Evolutionary conservation across 1,140 invertebrate genomes (phyloP), one percentile per base, ranked within the genome.

Genomic region (Diuraphis noxia): DNA sequence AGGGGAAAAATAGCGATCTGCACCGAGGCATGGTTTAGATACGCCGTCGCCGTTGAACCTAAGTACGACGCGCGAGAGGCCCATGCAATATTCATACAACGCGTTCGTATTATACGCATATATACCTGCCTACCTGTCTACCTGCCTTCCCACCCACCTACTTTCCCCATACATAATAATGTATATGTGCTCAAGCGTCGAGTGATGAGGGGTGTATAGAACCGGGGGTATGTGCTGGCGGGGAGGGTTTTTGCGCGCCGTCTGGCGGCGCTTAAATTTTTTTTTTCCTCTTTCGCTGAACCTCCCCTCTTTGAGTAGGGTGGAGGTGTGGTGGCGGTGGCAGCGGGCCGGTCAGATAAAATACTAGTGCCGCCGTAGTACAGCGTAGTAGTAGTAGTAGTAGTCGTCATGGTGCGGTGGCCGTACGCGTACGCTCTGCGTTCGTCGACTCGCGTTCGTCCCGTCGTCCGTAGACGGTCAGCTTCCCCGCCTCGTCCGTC

Each of bases 371-470:
- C 17, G 30, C 43, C 17, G 40, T 89, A 36, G 52, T 40, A 30
- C 52, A 40, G 41, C 40, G 40, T n/a, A 72, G 86, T 88, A 52
- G 49, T 77, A 38, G 72, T 52, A 43, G 77, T 49, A 49, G 89
- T 91, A 91, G 89, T 91, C 72, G 89, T 91, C 89, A 82, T 91
- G 89, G 89, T 91, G 89, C 89, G 77, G 89, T 38, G 89, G 89
- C 49, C 89, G 89, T 82, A 63, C 89, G 89, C 72, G 72, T 91
- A 46, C 72, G 77, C n/a, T 91, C 17, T 23, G 77, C 89, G 77
- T 40, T 52, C 89, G 89, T 91, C 77, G 43, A 40, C 23, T 38
- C 36, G 43, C 89, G 77, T 79, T 77, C 89, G 89, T 21, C 36
- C 72, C 79, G 79, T 81, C 82, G 40, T 41, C 40, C 82, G 30